phyloP scores from a whole-genome alignment of 1,140 invertebrate genomes.

The Penaeus indicus region DNA sequence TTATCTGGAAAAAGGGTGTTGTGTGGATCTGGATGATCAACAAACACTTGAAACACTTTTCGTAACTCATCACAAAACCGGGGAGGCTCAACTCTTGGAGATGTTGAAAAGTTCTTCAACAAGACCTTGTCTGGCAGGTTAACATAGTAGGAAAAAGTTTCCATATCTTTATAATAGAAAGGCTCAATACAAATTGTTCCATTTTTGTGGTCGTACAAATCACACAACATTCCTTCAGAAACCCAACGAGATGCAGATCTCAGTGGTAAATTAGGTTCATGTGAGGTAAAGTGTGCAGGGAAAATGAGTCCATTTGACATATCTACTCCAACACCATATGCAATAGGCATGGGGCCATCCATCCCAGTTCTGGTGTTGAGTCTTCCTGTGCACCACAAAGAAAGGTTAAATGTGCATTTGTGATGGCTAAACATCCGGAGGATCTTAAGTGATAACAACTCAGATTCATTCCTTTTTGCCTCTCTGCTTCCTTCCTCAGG shows the following conservation, averaged over 20 bases:
- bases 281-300: conserved; percentile 62
- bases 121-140: conserved; percentile 60
- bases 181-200: conserved; percentile 62
- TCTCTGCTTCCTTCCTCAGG: conserved; percentile 37
- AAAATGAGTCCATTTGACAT: conserved; percentile 41
- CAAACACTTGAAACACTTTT: conserved; percentile 64
- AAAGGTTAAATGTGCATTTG: conserved; percentile 50
- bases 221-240: conserved; percentile 19
- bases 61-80: conserved; percentile 64
- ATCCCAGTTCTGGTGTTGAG: conserved; percentile 56
- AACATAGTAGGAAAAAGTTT: conserved; percentile 55
- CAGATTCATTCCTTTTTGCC: conserved; percentile 54
- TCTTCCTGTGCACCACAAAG: conserved; percentile 56
- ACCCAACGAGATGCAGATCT: conserved; percentile 64
- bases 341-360: conserved; percentile 53
- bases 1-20: conserved; percentile 58
- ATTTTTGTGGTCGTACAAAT: conserved; percentile 47
- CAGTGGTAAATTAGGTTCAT: conserved; percentile 59
- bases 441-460: conserved; percentile 62
- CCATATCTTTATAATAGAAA: conserved; percentile 58
- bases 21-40: conserved; percentile 58
- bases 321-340: conserved; percentile 64
- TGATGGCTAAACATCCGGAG: conserved; percentile 56
- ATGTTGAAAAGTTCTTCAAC: conserved; percentile 66
- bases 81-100: conserved; percentile 66